Evolutionary conservation across 2,888 invertebrate species (phyloP).

Genomic region (Alcis repandata): DNA sequence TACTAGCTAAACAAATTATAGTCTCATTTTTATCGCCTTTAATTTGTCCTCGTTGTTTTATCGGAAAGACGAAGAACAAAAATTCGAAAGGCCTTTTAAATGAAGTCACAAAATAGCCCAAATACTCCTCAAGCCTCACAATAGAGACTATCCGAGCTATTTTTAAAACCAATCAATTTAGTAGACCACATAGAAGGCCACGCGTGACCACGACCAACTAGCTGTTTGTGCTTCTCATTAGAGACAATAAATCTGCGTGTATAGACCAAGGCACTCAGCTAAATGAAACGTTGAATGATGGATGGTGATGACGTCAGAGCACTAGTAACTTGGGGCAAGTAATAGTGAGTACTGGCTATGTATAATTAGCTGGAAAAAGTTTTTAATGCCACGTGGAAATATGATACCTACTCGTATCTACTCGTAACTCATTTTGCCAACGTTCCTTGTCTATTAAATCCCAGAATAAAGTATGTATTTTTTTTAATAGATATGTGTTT

Average conservation of each 20-base stretch:
- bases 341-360: too few relatives aligned
- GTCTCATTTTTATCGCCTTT: too few relatives aligned
- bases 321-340: constrained; percentile 1
- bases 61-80: background rate
- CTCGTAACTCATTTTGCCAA: too few relatives aligned
- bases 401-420: too few relatives aligned
- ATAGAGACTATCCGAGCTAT: background rate
- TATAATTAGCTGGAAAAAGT: background rate
- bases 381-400: too few relatives aligned
- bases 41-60: too few relatives aligned
- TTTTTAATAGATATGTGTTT: too few relatives aligned
- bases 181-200: constrained; percentile 25
- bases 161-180: constrained; percentile 27
- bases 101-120: background rate
- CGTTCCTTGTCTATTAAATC: too few relatives aligned
- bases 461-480: too few relatives aligned
- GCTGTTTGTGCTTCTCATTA: constrained; percentile 26
- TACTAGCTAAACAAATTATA: too few relatives aligned
- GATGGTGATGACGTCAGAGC: constrained; percentile 11
- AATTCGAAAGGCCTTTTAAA: background rate
- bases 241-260: constrained; percentile 16
- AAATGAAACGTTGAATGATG: constrained; percentile 20
- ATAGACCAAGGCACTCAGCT: constrained; percentile 12
- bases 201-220: constrained; percentile 28
- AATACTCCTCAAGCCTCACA: background rate